Evolutionary conservation across 2,113 vertebrate genomes (phyloP).

Genomic region (Triplophysa dalaica): DNA sequence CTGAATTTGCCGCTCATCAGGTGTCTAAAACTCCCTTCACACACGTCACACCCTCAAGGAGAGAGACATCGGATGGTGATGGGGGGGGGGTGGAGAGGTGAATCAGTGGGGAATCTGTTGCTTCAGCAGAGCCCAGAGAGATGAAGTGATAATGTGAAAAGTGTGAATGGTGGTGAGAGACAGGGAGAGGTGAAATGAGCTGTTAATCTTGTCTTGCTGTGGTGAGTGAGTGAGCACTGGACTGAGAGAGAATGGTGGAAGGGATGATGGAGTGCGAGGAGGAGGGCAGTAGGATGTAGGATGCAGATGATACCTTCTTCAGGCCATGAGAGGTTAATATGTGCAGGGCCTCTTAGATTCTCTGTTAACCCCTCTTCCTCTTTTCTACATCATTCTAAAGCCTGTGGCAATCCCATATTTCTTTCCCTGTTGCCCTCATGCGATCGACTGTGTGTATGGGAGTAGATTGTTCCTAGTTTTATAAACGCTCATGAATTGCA

Average conservation of each 20-base stretch:
- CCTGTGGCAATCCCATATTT: neutral
- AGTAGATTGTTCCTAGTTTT: neutral
- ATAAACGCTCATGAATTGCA: neutral
- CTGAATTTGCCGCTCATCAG: neutral
- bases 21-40: neutral
- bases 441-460: neutral
- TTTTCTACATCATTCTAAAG: neutral
- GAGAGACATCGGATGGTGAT: neutral
- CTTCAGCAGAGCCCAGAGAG: neutral
- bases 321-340: conserved; percentile 1
- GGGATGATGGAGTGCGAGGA: neutral
- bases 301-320: neutral
- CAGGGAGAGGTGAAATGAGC: neutral
- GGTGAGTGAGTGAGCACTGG: neutral
- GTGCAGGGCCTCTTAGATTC: neutral
- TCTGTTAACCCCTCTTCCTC: neutral
- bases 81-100: neutral
- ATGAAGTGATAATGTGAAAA: conserved; percentile 21
- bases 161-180: neutral
- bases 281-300: neutral
- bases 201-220: conserved; percentile 15
- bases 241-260: neutral
- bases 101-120: neutral
- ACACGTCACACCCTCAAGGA: neutral
- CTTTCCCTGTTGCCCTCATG: neutral